Evolutionary conservation across 1,140 invertebrate species (phyloP).

Genomic region (Cecropterus lyciades): DNA sequence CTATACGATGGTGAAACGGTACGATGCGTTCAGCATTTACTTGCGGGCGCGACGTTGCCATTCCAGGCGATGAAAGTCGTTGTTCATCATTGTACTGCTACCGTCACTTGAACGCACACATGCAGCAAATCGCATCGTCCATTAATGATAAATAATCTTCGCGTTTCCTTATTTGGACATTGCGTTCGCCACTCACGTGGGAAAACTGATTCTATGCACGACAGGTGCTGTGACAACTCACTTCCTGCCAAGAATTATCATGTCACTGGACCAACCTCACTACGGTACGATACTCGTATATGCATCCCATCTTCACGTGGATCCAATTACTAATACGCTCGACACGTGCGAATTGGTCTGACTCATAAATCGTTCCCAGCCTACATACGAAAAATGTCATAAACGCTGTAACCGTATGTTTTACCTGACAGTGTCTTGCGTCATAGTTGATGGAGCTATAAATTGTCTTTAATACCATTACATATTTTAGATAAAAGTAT

Average conservation of each 20-base stretch:
- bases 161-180: conserved; percentile 33
- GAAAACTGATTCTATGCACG: conserved; percentile 35
- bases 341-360: conserved; percentile 22
- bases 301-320: conserved; percentile 19
- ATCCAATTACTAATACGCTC: conserved; percentile 25
- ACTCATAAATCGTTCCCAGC: conserved; percentile 20
- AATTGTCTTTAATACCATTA: conserved; percentile 10
- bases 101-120: conserved; percentile 39
- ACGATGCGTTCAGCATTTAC: conserved; percentile 57
- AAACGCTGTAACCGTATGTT: conserved; percentile 17
- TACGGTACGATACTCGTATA: background rate
- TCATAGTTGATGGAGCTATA: conserved; percentile 18
- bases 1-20: conserved; percentile 65
- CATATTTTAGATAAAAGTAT: conserved; percentile 3
- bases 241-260: conserved; percentile 28
- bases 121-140: conserved; percentile 22
- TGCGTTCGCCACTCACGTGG: conserved; percentile 32
- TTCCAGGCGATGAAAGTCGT: conserved; percentile 79
- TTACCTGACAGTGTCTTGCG: conserved; percentile 18
- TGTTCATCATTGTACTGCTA: conserved; percentile 48
- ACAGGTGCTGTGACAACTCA: conserved; percentile 37
- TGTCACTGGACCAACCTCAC: conserved; percentile 16
- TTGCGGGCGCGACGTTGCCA: conserved; percentile 68
- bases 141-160: conserved; percentile 27
- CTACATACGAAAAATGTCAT: conserved; percentile 28